Conservation (phyloP, 2,797 vertebrate species). For the Poecilia wingei region DNA sequence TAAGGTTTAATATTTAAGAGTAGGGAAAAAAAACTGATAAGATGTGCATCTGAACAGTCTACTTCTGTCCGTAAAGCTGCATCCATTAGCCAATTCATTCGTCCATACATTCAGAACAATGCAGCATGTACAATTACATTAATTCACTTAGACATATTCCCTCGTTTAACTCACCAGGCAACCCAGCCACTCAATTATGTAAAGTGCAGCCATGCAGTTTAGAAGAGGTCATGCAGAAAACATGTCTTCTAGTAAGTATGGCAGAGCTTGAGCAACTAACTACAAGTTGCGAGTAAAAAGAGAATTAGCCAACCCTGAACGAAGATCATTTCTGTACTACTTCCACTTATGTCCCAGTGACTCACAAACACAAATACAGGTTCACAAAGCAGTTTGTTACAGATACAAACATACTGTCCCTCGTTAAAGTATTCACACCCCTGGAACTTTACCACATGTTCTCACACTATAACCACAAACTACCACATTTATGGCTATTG, state of each 20-base stretch:
- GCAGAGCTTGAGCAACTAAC: background rate
- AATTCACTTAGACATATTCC: constrained; percentile 28
- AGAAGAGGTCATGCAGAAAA: constrained; percentile 6
- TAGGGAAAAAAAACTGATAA: background rate
- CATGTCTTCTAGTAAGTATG: background rate
- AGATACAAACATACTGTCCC: background rate
- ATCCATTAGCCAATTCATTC: constrained; percentile 9
- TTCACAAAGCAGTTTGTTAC: background rate
- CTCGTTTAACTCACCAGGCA: constrained; percentile 27
- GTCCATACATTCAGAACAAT: constrained; percentile 20
- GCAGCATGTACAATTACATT: constrained; percentile 15
- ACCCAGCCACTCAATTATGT: constrained; percentile 35
- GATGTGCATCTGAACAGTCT: background rate
- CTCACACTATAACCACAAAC: background rate
- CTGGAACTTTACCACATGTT: background rate
- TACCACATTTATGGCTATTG: background rate
- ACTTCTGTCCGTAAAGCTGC: background rate
- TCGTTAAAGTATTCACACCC: background rate
- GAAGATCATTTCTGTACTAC: background rate
- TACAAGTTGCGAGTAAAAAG: constrained; percentile 14
- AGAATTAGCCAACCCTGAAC: constrained; percentile 9
- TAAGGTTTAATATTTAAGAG: background rate
- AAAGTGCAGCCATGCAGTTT: constrained; percentile 32
- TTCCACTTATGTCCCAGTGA: constrained; percentile 1
- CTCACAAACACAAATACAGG: constrained; percentile 7